Percentiles rank a stretch among this genome's conserved stretches.
These are phyloP conservation scores for Xerus rutilus DNA, from an alignment of 2,797 vertebrate species.

Conservation along the genomic window DNA sequence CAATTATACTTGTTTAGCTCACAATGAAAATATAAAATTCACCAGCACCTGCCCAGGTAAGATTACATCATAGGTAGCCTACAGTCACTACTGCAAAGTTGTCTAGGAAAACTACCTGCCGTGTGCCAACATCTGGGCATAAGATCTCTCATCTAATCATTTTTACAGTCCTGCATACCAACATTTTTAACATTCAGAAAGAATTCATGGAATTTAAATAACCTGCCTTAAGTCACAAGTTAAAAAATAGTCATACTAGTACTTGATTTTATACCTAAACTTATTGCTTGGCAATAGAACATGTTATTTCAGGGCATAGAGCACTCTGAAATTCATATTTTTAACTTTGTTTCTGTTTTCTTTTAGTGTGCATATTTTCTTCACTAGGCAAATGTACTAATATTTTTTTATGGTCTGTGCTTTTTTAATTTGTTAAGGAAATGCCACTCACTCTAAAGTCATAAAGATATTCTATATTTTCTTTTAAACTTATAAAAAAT, in stretches of 20 bases:
- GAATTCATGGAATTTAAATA: background rate
- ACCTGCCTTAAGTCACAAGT: background rate
- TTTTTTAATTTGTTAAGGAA: slow-evolving; percentile 18
- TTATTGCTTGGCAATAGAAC: background rate
- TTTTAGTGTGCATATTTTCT: background rate
- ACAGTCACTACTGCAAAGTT: background rate
- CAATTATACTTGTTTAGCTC: background rate
- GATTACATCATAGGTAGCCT: background rate
- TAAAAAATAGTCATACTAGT: background rate
- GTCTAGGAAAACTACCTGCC: background rate
- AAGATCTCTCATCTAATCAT: background rate
- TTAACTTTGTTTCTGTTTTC: background rate
- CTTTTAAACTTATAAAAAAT: background rate
- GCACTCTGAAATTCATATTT: background rate
- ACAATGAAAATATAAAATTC: background rate
- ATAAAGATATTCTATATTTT: background rate
- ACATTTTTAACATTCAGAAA: background rate
- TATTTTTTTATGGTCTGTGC: background rate
- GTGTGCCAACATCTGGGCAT: background rate
- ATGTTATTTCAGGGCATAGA: background rate
- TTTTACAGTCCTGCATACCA: background rate
- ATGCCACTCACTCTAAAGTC: background rate
- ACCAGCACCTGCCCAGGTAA: background rate
- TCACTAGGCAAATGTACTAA: background rate
- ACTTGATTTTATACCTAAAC: background rate